Conservation (phyloP, 2,113 vertebrate genomes). For the Condylura cristata region DNA sequence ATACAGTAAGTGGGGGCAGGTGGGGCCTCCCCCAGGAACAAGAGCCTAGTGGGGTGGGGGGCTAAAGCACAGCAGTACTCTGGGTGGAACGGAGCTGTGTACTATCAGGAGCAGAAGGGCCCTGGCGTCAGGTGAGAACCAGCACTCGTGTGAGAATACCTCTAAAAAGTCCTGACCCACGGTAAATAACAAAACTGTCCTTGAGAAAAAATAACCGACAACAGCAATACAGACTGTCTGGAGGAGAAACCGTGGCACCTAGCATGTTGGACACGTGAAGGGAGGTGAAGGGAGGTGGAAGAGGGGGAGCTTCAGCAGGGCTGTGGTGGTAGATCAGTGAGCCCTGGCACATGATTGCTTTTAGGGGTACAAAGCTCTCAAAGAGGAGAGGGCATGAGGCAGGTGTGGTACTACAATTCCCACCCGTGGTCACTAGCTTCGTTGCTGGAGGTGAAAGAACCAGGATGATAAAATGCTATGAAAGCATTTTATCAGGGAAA, state of each 20-base stretch:
- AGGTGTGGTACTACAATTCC: not conserved
- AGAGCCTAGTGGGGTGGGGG: not conserved
- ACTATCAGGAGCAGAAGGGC: not conserved
- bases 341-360: not conserved
- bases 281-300: accelerated
- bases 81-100: not conserved
- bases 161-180: not conserved
- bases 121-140: not conserved
- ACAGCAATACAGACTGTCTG: not conserved
- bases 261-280: not conserved
- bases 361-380: not conserved
- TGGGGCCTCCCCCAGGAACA: not conserved
- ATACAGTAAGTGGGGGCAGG: too few relatives aligned
- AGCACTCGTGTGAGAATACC: not conserved
- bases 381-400: not conserved
- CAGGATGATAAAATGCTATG: not conserved
- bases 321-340: not conserved
- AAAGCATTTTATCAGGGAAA: not conserved
- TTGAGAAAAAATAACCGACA: not conserved
- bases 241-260: too few relatives aligned
- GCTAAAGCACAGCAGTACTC: not conserved
- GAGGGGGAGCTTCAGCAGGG: not conserved
- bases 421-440: not conserved
- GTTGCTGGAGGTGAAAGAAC: not conserved
- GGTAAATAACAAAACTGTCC: not conserved